Evolutionary conservation across 1,140 invertebrate genomes (phyloP), one percentile per base, ranked within the genome.

Genomic region (Thaumetopoea pityocampa): DNA sequence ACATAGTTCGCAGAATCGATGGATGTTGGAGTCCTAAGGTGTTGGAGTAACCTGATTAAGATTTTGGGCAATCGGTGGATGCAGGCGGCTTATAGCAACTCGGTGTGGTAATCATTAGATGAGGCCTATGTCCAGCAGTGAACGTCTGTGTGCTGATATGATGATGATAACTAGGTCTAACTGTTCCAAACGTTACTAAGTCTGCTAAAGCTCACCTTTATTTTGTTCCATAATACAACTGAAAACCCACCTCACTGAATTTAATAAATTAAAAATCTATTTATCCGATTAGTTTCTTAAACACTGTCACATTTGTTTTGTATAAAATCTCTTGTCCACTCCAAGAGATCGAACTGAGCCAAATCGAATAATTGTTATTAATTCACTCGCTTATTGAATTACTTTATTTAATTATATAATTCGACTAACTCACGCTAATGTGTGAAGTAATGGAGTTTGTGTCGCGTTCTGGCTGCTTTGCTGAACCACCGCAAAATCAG

Each of bases 371-470:
- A 79, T 78, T 70, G 70, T 72, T 81, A 81, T 81, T 81, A 83
- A 81, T 83, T 50, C 71, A 71, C 66, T 37, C 52, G 51, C 67
- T 83, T 83, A 83, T 83, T 80, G 65, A 79, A 83, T 83, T 80
- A 83, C 73, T 69, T 69, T 67, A 63, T 63, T 60, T 80, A 83
- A 83, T 83, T 80, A 68, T 68, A 80, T 83, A 79, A 83, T 80
- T 80, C 70, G 60, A 79, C 76, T 79, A 80, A 80, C 66, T 80
- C 67, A 52, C 49, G 14, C 66, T 83, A 83, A 83, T 83, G 79
- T 81, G 76, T 57, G 79, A 80, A 83, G 76, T 77, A 83, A 83
- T 83, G 77, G 70, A 79, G 64, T 79, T 40, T 63, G 67, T 79
- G 57, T 64, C 45, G 57, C 37, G 77, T 71, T 83, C 79, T 83